phyloP scores from a whole-genome alignment of 2,888 invertebrate species.

The Meiosimyza platycephala region DNA sequence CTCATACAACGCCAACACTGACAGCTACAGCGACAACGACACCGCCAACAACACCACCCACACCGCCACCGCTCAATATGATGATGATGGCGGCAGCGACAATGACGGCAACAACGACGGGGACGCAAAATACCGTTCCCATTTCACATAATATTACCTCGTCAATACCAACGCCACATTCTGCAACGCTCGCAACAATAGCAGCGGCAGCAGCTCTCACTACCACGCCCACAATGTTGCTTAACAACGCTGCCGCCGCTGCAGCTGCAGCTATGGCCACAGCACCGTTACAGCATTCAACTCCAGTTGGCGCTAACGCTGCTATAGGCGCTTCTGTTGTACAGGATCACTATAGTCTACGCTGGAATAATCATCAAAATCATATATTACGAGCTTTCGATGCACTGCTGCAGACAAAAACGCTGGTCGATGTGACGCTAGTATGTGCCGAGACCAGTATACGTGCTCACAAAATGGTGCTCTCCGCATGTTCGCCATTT shows the following conservation, averaged over 20 bases:
- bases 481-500: constrained; percentile 89
- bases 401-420: constrained; percentile 86
- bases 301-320: constrained; percentile 27
- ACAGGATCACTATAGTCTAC: constrained; percentile 88
- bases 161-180: constrained; percentile 25
- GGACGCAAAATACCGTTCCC: constrained; percentile 30
- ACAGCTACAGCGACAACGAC: constrained; percentile 55
- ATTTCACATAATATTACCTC: constrained; percentile 38
- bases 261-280: neutral
- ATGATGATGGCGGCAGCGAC: constrained; percentile 39
- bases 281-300: constrained; percentile 36
- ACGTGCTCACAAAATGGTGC: constrained; percentile 90
- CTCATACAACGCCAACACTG: constrained; percentile 53
- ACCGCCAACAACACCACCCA: constrained; percentile 54
- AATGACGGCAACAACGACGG: constrained; percentile 17
- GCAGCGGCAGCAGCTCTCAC: constrained; percentile 22
- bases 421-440: constrained; percentile 89
- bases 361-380: constrained; percentile 94
- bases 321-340: constrained; percentile 60
- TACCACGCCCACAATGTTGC: constrained; percentile 26
- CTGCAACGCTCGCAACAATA: neutral
- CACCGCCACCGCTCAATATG: constrained; percentile 57
- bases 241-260: constrained; percentile 39
- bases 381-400: constrained; percentile 90
- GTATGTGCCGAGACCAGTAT: constrained; percentile 88